A percentile compares a stretch with the other conserved stretches of the same genome.
Conservation (phyloP, 2,113 vertebrate genomes). For the Gnathonemus longibarbis region DNA sequence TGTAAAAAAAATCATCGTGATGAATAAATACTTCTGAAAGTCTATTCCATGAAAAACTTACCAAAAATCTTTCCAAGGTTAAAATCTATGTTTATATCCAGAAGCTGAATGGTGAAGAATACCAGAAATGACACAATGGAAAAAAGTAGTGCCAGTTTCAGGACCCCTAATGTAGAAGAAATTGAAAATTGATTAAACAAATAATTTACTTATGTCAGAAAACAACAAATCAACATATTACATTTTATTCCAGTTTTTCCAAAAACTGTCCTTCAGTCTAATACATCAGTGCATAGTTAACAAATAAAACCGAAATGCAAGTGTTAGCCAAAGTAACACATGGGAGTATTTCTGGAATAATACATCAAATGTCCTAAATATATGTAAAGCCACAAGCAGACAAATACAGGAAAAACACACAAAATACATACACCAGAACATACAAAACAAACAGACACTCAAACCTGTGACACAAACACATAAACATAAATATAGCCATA, state of each 20-base stretch:
- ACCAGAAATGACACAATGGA: conserved; percentile 71
- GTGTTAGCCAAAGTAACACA: not conserved
- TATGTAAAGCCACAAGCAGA: not conserved
- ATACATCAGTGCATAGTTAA: not conserved
- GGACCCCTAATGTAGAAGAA: conserved; percentile 56
- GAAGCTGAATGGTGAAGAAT: conserved; percentile 84
- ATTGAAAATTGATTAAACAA: not conserved
- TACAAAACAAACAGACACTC: not conserved
- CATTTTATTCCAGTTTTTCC: not conserved
- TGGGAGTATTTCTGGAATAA: not conserved
- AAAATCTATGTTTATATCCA: conserved; percentile 82
- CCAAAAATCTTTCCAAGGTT: conserved; percentile 70
- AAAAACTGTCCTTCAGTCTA: not conserved
- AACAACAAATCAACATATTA: not conserved
- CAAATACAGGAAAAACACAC: not conserved
- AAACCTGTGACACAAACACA: not conserved
- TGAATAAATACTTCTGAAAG: not conserved
- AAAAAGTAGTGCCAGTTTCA: conserved; percentile 71
- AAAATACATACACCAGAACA: not conserved
- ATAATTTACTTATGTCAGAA: not conserved
- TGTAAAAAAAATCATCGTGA: not conserved
- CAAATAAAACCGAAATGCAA: not conserved
- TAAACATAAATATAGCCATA: not conserved
- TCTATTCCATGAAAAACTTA: conserved; percentile 55
- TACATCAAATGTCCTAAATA: not conserved